phyloP scores from a whole-genome alignment of 2,888 invertebrate species.

The Endotricha flammealis region DNA sequence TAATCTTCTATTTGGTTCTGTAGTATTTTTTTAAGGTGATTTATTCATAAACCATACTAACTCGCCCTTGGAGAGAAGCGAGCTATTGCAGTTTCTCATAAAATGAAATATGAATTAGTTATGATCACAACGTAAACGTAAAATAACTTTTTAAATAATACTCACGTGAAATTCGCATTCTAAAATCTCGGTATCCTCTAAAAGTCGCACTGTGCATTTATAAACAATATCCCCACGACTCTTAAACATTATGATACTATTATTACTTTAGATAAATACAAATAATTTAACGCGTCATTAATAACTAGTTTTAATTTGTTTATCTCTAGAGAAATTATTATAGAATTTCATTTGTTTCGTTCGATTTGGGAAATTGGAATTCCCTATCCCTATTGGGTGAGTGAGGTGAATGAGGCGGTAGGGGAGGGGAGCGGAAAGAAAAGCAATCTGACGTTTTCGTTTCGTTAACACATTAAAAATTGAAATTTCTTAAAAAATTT shows the following conservation, averaged over 20 bases:
- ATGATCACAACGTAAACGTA: too few relatives aligned
- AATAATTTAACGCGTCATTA: neutral
- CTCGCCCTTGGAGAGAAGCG: too few relatives aligned
- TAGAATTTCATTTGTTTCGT: constrained; percentile 39
- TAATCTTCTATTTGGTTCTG: too few relatives aligned
- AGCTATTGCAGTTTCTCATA: too few relatives aligned
- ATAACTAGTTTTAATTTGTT: constrained; percentile 1
- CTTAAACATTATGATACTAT: constrained; percentile 71
- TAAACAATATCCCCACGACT: constrained; percentile 88
- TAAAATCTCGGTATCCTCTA: constrained; percentile 94
- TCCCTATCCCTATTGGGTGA: too few relatives aligned
- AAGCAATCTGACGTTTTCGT: constrained; percentile 26
- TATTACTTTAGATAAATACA: constrained; percentile 1
- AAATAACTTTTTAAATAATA: constrained; percentile 17
- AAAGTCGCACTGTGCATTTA: constrained; percentile 91
- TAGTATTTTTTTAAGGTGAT: too few relatives aligned
- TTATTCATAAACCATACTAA: too few relatives aligned
- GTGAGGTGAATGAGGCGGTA: constrained; percentile 21
- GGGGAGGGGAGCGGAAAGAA: constrained; percentile 25
- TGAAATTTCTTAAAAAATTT: too few relatives aligned
- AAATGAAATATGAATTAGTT: too few relatives aligned
- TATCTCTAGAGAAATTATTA: constrained; percentile 3
- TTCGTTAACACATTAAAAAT: too few relatives aligned
- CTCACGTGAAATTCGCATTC: constrained; percentile 92
- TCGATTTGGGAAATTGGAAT: constrained; percentile 27